These are phyloP conservation scores for Pyrgus malvae DNA, from an alignment of 2,888 invertebrate genomes.

Conservation along the genomic window DNA sequence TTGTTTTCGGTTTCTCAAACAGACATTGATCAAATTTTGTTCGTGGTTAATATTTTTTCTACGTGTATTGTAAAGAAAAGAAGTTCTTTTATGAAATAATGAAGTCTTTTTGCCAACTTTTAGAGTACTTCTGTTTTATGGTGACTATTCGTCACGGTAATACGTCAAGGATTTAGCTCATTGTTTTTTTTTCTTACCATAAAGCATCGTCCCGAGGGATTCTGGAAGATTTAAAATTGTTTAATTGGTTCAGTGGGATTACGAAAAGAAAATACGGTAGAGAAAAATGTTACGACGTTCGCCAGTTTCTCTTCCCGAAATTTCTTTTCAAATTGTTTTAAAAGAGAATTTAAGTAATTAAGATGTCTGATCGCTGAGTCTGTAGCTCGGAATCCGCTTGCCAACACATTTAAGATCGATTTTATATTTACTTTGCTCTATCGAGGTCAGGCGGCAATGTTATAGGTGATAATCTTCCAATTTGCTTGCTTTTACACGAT, in stretches of 20 bases:
- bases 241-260: constrained; percentile 38
- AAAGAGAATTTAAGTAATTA: constrained; percentile 38
- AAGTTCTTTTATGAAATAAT: too few species aligned
- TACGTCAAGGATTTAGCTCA: constrained; percentile 1
- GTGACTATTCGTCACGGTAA: not conserved
- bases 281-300: constrained; percentile 28
- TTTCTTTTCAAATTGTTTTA: constrained; percentile 33
- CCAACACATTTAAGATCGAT: constrained; percentile 30
- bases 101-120: not conserved
- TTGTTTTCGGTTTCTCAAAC: constrained; percentile 17
- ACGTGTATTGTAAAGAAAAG: not conserved
- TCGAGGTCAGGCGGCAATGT: constrained; percentile 9
- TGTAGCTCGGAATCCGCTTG: constrained; percentile 22
- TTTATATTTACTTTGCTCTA: constrained; percentile 21
- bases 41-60: not conserved
- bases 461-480: constrained; percentile 9
- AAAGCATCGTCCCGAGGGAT: constrained; percentile 9
- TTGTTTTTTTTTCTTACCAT: not conserved
- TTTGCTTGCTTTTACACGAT: constrained; percentile 12
- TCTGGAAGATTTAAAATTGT: constrained; percentile 30
- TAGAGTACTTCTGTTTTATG: not conserved
- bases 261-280: constrained; percentile 35
- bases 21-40: constrained; percentile 4
- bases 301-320: constrained; percentile 27
- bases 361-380: constrained; percentile 29